Conservation (phyloP, 2,113 vertebrate genomes). For the Sinocyclocheilus maitianheensis region DNA sequence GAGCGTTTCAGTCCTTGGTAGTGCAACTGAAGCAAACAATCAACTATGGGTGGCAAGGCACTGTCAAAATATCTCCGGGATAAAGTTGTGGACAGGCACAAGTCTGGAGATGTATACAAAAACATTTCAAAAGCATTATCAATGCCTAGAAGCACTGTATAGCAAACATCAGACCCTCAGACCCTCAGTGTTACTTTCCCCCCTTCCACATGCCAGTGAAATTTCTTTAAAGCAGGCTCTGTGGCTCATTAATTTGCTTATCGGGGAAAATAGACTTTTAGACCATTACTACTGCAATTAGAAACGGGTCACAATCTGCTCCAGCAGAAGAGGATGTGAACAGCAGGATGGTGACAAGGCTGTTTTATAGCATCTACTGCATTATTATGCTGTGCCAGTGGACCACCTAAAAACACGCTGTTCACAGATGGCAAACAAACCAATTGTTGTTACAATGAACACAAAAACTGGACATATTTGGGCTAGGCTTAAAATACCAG, state of each 20-base stretch:
- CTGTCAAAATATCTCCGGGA: too few species aligned
- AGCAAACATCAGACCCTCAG: not conserved
- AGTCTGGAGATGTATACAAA: too few species aligned
- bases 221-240: slow-evolving; percentile 10
- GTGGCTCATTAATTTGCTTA: slow-evolving; percentile 20
- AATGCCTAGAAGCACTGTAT: too few species aligned
- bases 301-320: slow-evolving; percentile 7
- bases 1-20: too few species aligned
- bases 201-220: not conserved
- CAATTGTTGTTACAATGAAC: not conserved
- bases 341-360: not conserved
- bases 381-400: not conserved
- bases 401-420: not conserved
- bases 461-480: too few species aligned
- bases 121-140: too few species aligned
- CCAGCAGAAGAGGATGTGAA: not conserved
- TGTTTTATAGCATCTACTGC: not conserved
- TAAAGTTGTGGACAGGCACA: too few species aligned
- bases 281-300: not conserved
- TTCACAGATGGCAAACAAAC: slow-evolving; percentile 10
- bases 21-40: too few species aligned
- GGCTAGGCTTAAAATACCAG: too few species aligned
- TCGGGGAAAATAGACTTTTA: not conserved
- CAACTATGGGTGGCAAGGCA: too few species aligned
- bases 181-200: not conserved